Conservation (phyloP, 2,113 vertebrate genomes). For the Alethe castanea region DNA sequence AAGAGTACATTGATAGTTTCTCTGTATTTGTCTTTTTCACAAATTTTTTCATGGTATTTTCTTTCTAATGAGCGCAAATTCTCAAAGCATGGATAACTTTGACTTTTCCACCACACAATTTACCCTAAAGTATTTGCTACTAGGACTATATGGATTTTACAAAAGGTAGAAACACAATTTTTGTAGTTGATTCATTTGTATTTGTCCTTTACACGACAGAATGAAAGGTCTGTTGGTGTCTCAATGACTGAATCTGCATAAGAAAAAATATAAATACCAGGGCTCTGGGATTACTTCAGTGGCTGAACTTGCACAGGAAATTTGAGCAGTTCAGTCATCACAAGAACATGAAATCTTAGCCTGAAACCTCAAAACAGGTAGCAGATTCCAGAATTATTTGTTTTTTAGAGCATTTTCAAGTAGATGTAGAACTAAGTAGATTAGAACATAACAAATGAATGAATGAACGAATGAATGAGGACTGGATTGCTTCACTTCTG, state of each 20-base stretch:
- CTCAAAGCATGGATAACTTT: background rate
- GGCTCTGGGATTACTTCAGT: background rate
- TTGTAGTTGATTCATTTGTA: background rate
- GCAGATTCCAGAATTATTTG: background rate
- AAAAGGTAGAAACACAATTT: background rate
- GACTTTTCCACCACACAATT: background rate
- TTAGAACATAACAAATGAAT: background rate
- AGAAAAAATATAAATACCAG: background rate
- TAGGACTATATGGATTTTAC: background rate
- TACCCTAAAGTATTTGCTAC: background rate
- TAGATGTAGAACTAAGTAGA: background rate
- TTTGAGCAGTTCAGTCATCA: background rate
- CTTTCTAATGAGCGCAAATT: background rate
- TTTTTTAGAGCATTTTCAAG: background rate
- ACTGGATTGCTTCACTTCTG: background rate
- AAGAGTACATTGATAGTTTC: background rate
- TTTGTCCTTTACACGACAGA: background rate
- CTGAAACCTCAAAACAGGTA: background rate
- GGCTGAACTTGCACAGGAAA: background rate
- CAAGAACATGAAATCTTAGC: background rate
- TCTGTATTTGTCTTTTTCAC: background rate
- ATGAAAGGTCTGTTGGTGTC: background rate
- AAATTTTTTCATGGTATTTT: background rate
- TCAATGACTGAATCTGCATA: background rate
- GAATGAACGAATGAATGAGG: background rate